These are phyloP conservation scores for Pipa parva DNA, from an alignment of 2,113 vertebrate species.

Conservation along the genomic window DNA sequence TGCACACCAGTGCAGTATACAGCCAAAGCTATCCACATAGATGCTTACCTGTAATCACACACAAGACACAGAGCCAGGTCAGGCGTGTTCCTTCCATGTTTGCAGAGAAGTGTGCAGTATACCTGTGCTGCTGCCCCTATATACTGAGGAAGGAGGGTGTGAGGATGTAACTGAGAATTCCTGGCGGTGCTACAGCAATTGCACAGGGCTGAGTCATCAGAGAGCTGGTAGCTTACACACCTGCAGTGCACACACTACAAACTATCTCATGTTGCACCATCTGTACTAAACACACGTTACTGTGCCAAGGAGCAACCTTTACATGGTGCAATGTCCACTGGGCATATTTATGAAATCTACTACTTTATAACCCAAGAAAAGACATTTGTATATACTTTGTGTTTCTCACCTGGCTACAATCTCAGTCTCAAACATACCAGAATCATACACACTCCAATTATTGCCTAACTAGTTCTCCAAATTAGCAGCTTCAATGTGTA, in stretches of 20 bases:
- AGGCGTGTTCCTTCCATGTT: constrained; percentile 25
- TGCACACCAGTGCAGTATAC: not conserved
- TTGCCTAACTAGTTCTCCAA: no score
- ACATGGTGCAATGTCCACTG: not conserved
- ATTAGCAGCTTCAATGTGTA: no score
- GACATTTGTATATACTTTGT: no score
- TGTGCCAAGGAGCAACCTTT: not conserved
- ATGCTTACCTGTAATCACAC: constrained; percentile 19
- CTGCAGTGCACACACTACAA: not conserved
- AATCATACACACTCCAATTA: no score
- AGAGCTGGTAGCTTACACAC: not conserved
- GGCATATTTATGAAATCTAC: not conserved
- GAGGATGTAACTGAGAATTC: not conserved
- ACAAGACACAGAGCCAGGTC: constrained; percentile 8
- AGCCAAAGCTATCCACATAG: not conserved
- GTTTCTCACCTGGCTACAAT: no score
- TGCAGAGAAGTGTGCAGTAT: not conserved
- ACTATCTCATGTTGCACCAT: not conserved
- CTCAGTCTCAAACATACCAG: no score
- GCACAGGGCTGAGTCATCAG: not conserved
- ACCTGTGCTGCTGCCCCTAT: not conserved
- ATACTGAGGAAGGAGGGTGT: constrained; percentile 9
- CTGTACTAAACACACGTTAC: no score
- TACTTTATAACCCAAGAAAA: no score
- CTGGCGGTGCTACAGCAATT: not conserved